A percentile compares a stretch with the other conserved stretches of the same genome.
Evolutionary conservation across 1,140 invertebrate genomes (phyloP).

Genomic region (Lordiphosa stackelbergi): DNA sequence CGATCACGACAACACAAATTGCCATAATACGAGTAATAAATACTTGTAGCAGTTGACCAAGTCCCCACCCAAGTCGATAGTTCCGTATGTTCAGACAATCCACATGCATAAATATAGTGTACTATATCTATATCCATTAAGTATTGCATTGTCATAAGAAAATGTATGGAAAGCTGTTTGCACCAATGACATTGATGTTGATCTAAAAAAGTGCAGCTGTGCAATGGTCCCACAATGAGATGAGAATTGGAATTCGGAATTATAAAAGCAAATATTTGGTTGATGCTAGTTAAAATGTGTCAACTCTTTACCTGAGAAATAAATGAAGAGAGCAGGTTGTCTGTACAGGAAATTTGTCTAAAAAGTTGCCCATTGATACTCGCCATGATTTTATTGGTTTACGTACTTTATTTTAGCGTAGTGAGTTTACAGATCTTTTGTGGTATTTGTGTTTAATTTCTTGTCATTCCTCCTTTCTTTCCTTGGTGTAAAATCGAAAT

Average conservation of each 20-base stretch:
- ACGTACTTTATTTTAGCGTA: constrained; percentile 13
- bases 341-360: too few relatives aligned
- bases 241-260: too few relatives aligned
- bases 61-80: constrained; percentile 21
- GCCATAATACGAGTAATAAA: constrained; percentile 5
- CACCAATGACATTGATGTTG: not conserved
- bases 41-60: constrained; percentile 31
- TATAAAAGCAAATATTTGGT: too few relatives aligned
- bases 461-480: not conserved
- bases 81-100: constrained; percentile 2
- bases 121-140: not conserved
- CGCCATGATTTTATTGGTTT: not conserved
- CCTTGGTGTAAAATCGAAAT: constrained; percentile 19
- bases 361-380: not conserved
- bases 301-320: too few relatives aligned
- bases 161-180: constrained; percentile 32
- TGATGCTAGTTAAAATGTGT: not conserved
- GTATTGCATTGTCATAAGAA: constrained; percentile 12
- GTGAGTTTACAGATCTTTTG: not conserved
- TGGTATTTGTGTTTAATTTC: too few relatives aligned
- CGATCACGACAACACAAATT: constrained; percentile 2
- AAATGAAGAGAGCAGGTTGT: too few relatives aligned
- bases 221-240: not conserved
- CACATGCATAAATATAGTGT: not conserved
- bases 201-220: constrained; percentile 17